Base-by-base conservation (phyloP, 2,888 invertebrate genomes). In the Lapara coniferarum region DNA sequence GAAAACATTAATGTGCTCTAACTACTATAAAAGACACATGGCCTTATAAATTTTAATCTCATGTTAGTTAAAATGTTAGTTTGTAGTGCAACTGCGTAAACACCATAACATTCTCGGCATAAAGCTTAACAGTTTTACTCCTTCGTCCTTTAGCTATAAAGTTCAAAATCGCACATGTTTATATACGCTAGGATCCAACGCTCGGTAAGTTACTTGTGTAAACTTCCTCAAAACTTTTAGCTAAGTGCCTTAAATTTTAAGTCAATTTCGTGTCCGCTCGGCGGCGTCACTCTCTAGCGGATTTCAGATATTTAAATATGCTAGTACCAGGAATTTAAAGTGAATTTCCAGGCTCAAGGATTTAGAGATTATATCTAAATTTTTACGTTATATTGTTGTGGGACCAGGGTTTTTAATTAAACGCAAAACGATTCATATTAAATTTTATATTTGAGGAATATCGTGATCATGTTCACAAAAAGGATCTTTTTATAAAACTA, bases 201-300 rank as follows among this genome's bases (percentile, higher is more conserved):
- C 84, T 79, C 75, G 69, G 76, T 77, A 82, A 86, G 80, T 84
- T 83, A 84, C 82, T 86, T 82, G 74, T 66, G 73, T 76, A 74
- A 89, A 87, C 84, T 88, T 83, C 75, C 78, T 74, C 67, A 73
- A 69, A 90, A 91, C 85, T 90, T 86, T 82, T 74, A 81, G 77
- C 80, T 84, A 86, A 90, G 88, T 87, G 85, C 85, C 83, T 89
- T 89, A 89, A 90, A 90, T 87, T 90, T 89, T 87, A 90, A 90
- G 88, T 84, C 84, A 87, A 89, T 89, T 89, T 87, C 75, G 77
- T 82, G 85, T 83, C 80, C 81, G 77, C 77, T 76, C 78, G 74
- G 78, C 79, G 73, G 70, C 77, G 74, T 76, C 78, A 78, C 74
- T 82, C 78, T 79, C 76, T 56, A 72, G 76, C 49, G 80, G 74